Base-by-base conservation (phyloP, 2,888 invertebrate species). In the Troides aeacus region DNA sequence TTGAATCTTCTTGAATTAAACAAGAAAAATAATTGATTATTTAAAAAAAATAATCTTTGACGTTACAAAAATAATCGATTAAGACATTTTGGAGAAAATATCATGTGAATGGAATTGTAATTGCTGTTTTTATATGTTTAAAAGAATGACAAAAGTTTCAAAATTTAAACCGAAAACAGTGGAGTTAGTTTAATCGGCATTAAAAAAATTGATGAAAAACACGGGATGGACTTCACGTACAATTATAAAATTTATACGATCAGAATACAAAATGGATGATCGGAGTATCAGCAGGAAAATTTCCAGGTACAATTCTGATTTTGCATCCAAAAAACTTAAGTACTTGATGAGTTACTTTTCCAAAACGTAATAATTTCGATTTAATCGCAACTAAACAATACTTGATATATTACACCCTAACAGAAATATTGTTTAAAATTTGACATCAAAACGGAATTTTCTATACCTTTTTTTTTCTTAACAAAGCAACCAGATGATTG, bases 161-260 rank as follows among this genome's bases (percentile, higher is more conserved):
- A 53, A 53, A 53, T 53, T n/a, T 12, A 53, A n/a, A n/a, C 64
- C 66, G 15, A 83, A 80, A 24, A 84, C 83, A 6, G 82, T 84
- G 4, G 81, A 85, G 73, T 76, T 87, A 15, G 86, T 88, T 15
- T 63, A 87, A 64, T 77, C 84, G 7, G 85, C 88, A 3, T 76
- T 88, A n/a, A 85, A 83, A 69, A 88, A 85, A 72, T 72, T 88
- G 21, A 85, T 77, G 78, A 82, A 75, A 69, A 87, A 87, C 70
- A 87, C 88, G 0, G 87, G 86, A 6, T 88, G 88, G 88, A 84
- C 86, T 0, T 68, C 85, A 2, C 79, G 87, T 17, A 86, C 87
- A 4, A 88, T 88, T 18, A 80, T 83, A 6, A 88, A 88, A 76
- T 88, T 85, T 66, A 83, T 88, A n/a, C 86, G 78, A 75, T 73